Base-by-base conservation (phyloP, 2,888 invertebrate genomes). In the Panorpa germanica region DNA sequence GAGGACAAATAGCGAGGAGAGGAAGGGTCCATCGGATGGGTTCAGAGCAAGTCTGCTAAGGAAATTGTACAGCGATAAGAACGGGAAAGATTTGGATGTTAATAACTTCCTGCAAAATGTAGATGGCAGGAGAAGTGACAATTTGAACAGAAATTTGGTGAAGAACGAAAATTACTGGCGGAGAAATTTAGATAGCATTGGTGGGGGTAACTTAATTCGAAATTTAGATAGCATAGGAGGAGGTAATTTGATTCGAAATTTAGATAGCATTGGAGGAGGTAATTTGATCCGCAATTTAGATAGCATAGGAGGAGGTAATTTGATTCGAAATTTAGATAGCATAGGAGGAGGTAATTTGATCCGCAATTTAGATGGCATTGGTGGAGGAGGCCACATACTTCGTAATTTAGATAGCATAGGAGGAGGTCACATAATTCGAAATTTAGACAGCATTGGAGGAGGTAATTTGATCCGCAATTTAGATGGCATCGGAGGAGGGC, bases 401-500 rank as follows among this genome's bases (percentile, higher is more conserved):
- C 28, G 28, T 3, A 29, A 18, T 23, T 20, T 29, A 12, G 29
- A 29, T 20, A 17, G 17, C 11, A 11, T 29, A 6, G 29, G 29
- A n/a, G 29, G 29, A 5, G 29, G 29, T n/a, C 11, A 29, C 19
- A 16, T 29, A 16, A 13, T 29, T 8, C 17, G 20, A 18, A 12
- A 19, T 13, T 15, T 25, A n/a, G 25, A 25, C 10, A 4, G n/a
- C 4, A 9, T 25, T 13, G 15, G 25, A 4, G 25, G 25, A 15
- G 25, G 25, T 4, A 25, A 13, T 25, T 25, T 25, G 16, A 8
- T 13, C 9, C 5, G 25, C n/a, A 13, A 25, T 14, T 26, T 37
- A 8, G 39, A 39, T 28, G 32, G 35, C 4, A 35, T 40, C 16
- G 40, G 40, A 10, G 40, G 40, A 11, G 40, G 39, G 12, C 33